A percentile compares a stretch with the other conserved stretches of the same genome.
These are phyloP conservation scores for Aphodius granarius DNA, from an alignment of 2,888 invertebrate species.

Conservation along the genomic window DNA sequence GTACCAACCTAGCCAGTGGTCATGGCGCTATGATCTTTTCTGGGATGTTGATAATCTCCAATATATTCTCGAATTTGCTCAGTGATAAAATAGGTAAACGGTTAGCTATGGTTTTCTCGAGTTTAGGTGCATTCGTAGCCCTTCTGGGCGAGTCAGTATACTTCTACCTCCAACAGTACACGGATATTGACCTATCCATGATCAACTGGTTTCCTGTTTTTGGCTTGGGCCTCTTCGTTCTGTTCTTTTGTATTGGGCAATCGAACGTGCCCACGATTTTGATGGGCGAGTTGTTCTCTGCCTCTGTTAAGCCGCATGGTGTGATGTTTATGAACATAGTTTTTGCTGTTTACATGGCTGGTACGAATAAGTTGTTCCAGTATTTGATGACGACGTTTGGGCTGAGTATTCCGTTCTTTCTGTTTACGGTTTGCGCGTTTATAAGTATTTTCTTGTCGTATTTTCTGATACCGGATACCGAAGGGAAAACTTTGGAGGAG, in stretches of 20 bases:
- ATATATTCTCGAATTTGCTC: slow-evolving; percentile 28
- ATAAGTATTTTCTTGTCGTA: slow-evolving; percentile 37
- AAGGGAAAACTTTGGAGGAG: slow-evolving; percentile 46
- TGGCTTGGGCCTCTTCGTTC: slow-evolving; percentile 35
- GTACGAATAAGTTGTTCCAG: slow-evolving; percentile 44
- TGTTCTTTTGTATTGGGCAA: slow-evolving; percentile 21
- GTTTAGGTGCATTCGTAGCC: slow-evolving; percentile 33
- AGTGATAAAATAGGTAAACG: slow-evolving; percentile 41
- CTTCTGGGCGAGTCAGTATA: slow-evolving; percentile 37
- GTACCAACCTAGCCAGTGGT: slow-evolving; percentile 38
- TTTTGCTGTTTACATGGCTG: slow-evolving; percentile 37
- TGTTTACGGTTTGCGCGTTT: slow-evolving; percentile 36
- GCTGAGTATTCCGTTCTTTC: slow-evolving; percentile 40
- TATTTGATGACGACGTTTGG: slow-evolving; percentile 38
- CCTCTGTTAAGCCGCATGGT: slow-evolving; percentile 42
- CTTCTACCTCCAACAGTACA: slow-evolving; percentile 36
- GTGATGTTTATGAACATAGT: slow-evolving; percentile 37
- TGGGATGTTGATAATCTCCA: slow-evolving; percentile 25
- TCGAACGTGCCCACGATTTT: slow-evolving; percentile 28
- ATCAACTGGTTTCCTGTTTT: slow-evolving; percentile 41
- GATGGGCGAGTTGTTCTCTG: slow-evolving; percentile 36
- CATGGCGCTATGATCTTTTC: slow-evolving; percentile 40
- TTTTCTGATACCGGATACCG: slow-evolving; percentile 45
- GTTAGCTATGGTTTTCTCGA: slow-evolving; percentile 37
- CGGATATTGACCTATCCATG: slow-evolving; percentile 29